These are phyloP conservation scores for Philhelius pedissequus DNA, from an alignment of 2,888 invertebrate species.

Conservation along the genomic window DNA sequence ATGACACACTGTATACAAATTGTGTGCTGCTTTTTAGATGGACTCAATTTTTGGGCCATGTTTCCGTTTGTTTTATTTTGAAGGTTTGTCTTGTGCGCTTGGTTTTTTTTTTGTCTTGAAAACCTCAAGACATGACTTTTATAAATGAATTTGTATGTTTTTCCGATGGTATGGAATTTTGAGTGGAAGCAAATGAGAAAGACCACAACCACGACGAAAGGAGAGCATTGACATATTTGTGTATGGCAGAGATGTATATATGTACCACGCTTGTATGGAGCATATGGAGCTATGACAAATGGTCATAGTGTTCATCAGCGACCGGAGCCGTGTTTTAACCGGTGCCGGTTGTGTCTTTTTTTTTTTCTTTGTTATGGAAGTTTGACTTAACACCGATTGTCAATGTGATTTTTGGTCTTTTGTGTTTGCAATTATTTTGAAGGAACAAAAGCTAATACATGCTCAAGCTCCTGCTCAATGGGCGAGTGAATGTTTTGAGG, in stretches of 20 bases:
- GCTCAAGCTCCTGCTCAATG: constrained; percentile 7
- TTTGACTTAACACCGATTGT: constrained; percentile 53
- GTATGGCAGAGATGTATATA: background rate
- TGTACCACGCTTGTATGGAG: background rate
- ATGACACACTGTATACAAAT: constrained; percentile 39
- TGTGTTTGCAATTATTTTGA: constrained; percentile 38
- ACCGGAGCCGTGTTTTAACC: background rate
- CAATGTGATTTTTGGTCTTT: constrained; percentile 15
- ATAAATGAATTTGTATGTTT: constrained; percentile 64
- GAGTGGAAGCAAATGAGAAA: constrained; percentile 29
- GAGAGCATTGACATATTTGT: constrained; percentile 21
- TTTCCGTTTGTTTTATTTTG: constrained; percentile 45
- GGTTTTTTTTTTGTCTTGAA: background rate
- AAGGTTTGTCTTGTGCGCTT: constrained; percentile 31
- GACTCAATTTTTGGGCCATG: constrained; percentile 19
- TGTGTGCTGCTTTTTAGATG: constrained; percentile 23
- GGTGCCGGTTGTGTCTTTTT: constrained; percentile 29
- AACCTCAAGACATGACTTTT: constrained; percentile 51
- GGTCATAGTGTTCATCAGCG: constrained; percentile 57
- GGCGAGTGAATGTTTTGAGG: constrained; percentile 22
- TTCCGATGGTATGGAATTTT: constrained; percentile 46
- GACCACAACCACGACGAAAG: background rate
- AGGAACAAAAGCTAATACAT: constrained; percentile 45
- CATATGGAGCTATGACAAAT: constrained; percentile 47
- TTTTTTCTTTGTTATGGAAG: background rate